Evolutionary conservation across 2,113 vertebrate species (phyloP), one percentile per base, ranked within the genome.

Genomic region (Oxyura jamaicensis): DNA sequence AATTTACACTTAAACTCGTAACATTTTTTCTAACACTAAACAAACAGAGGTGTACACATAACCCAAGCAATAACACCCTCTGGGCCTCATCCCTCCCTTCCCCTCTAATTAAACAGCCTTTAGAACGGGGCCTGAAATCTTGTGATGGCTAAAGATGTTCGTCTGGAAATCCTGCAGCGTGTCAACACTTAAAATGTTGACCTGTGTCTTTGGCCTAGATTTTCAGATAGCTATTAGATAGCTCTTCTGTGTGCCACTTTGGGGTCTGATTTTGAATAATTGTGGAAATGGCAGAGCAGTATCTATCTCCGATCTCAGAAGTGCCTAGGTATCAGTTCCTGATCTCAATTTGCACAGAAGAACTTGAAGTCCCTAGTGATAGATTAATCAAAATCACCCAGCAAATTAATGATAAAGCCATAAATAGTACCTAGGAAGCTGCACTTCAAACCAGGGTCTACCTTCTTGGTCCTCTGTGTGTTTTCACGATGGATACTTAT

Each of bases 1-100:
- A 93, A 94, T 93, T 95, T 88, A 73, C 76, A 65, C 83, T 91
- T 86, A 83, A 91, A 15, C 86, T 96, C 1, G 5, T 78, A 91
- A 74, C 26, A 25, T 44, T 52, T 95, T 87, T 88, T 78, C 19
- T 86, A 72, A 75, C 11, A 3, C 79, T 91, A 91, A 95, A 93
- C 79, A 93, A 95, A 91, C 58, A 95, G 74, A 66, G 7, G 39
- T 62, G 15, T 81, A 35, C 33, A 18, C 13, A 46, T 78, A 83
- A 86, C 18, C 23, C 23, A 31, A 68, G 62, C 46, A 41, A 83
- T 93, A 86, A 25, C 35, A 79, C 15, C 29, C 68, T 77, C 58
- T 83, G 76, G 76, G 68, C 56, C 88, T 91, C 81, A 68, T 36
- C 2, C 12, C 15, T 91, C 48, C 42, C 31, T 72, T 17, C 8